phyloP scores from a whole-genome alignment of 2,888 invertebrate genomes.

The Macrostomum cliftonense region DNA sequence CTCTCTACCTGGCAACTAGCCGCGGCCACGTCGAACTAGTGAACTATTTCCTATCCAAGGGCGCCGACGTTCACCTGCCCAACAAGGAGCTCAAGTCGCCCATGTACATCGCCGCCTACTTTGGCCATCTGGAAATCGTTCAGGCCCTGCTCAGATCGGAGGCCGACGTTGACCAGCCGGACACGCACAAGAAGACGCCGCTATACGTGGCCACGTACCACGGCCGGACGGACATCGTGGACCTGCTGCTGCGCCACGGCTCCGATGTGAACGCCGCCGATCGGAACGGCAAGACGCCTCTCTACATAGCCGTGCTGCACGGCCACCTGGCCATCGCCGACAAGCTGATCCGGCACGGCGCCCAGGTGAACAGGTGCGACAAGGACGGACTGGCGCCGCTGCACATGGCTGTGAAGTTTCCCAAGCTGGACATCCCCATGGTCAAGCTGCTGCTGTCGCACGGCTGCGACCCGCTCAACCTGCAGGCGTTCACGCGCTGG shows the following conservation, averaged over 20 bases:
- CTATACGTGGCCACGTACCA: constrained; percentile 13
- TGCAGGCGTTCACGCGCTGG: constrained; percentile 12
- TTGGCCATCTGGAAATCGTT: constrained; percentile 12
- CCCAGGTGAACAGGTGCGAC: constrained; percentile 10
- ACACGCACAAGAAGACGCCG: constrained; percentile 13
- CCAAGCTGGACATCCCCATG: constrained; percentile 15
- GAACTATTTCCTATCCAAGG: constrained; percentile 8
- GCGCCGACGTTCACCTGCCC: constrained; percentile 10
- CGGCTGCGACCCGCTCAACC: constrained; percentile 12
- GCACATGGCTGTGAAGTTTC: constrained; percentile 22
- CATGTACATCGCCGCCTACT: constrained; percentile 12
- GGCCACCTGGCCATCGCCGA: constrained; percentile 10
- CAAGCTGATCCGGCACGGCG: constrained; percentile 7
- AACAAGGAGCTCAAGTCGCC: constrained; percentile 13
- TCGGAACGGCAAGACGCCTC: constrained; percentile 12
- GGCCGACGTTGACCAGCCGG: constrained; percentile 11
- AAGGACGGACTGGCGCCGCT: constrained; percentile 20
- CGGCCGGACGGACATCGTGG: constrained; percentile 11
- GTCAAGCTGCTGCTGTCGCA: constrained; percentile 9
- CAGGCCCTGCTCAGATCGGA: constrained; percentile 9
- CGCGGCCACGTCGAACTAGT: constrained; percentile 11
- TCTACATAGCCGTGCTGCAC: constrained; percentile 12
- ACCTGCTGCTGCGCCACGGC: constrained; percentile 2
- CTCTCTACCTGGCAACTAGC: constrained; percentile 11
- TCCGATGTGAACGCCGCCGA: constrained; percentile 11